phyloP scores from a whole-genome alignment of 1,140 invertebrate species.

The Lordiphosa stackelbergi region DNA sequence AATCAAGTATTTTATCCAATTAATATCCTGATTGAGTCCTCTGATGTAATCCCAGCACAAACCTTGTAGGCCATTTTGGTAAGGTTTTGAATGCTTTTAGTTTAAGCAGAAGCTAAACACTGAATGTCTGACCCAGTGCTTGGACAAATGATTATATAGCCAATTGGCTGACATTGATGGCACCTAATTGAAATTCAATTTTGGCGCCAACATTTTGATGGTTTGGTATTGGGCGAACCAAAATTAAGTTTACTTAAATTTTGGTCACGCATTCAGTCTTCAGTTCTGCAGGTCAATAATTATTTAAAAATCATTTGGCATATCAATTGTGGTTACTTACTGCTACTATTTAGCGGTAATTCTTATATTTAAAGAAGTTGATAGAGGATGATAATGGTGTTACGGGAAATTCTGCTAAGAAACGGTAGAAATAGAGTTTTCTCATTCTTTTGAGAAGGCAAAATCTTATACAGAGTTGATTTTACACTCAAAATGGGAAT shows the following conservation, averaged over 20 bases:
- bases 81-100: constrained; percentile 21
- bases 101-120: constrained; percentile 52
- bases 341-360: too few relatives aligned
- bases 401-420: too few relatives aligned
- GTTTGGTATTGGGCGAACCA: neutral
- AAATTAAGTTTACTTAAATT: constrained; percentile 5
- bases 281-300: constrained; percentile 23
- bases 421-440: too few relatives aligned
- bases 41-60: constrained; percentile 4
- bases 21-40: constrained; percentile 15
- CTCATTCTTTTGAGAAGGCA: too few relatives aligned
- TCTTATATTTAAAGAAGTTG: too few relatives aligned
- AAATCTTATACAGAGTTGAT: too few relatives aligned
- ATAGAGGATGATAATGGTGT: too few relatives aligned
- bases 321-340: too few relatives aligned
- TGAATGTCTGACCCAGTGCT: constrained; percentile 51
- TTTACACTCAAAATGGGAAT: too few relatives aligned
- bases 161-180: constrained; percentile 59
- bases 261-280: constrained; percentile 39
- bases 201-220: constrained; percentile 39
- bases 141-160: constrained; percentile 53
- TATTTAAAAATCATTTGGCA: too few relatives aligned
- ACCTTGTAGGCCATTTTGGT: constrained; percentile 65
- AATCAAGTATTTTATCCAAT: constrained; percentile 6
- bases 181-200: constrained; percentile 69